Base-by-base conservation (phyloP, 2,888 invertebrate species). In the Neoscelio sp. region DNA sequence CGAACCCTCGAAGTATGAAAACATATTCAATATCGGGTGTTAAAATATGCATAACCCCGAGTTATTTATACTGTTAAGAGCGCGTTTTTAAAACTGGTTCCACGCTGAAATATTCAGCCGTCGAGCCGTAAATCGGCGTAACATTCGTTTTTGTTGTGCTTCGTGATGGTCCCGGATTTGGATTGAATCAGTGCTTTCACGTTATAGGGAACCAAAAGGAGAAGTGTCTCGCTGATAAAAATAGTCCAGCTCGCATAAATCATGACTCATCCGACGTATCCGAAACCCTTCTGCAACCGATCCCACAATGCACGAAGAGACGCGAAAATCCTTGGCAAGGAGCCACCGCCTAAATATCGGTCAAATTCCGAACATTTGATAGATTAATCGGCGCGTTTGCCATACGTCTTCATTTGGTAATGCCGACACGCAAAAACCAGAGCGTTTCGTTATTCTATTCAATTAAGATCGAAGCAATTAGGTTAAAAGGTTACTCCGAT, bases 181-280 rank as follows among this genome's bases (percentile, higher is more conserved):
- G 17, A 52, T 30, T 23, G 50, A 30, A 23, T n/a, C n/a, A n/a
- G 15, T 52, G 8, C 17, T n/a, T 15, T 30, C 2, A 33, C 30
- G 50, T n/a, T 52, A 30, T 30, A 30, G 50, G 13, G 26, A 52
- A 67, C 50, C 56, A 42, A 50, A 70, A 28, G 40, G 58, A 70
- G 42, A 70, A 23, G 58, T 50, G 44, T 18, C 20, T 33, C n/a
- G 42, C 35, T 28, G 76, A 50, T 76, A 76, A 76, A 76, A 76
- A 76, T 76, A 76, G 70, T 50, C 35, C 23, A 12, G 28, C 33
- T 56, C 48, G 56, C 64, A 64, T 70, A 76, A 76, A 70, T 76
- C 76, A 56, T 64, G 76, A 64, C 48, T 76, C 70, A 76, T 76
- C 70, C 68, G 40, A 56, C 52, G 26, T 46, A 68, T 76, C 62